These are phyloP conservation scores for Parapsyche elsis DNA, from an alignment of 1,140 invertebrate species.

Conservation along the genomic window DNA sequence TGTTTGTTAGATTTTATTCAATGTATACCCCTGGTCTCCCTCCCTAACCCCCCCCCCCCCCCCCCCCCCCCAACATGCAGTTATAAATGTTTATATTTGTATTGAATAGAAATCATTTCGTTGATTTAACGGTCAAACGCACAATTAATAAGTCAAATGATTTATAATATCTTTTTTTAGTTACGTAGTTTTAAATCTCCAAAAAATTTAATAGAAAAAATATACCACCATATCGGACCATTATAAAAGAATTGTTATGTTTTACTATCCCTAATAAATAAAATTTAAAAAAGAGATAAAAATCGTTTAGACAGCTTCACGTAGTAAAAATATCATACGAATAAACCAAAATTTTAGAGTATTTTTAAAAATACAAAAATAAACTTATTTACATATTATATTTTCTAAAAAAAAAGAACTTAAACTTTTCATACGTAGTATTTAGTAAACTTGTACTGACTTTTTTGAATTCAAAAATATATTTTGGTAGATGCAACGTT, in stretches of 20 bases:
- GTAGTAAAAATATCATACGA: no score
- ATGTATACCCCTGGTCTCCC: neutral
- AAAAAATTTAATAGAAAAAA: no score
- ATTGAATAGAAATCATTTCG: neutral
- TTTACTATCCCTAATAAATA: neutral
- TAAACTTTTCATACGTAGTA: constrained; percentile 10
- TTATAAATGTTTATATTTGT: neutral
- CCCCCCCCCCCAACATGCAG: neutral
- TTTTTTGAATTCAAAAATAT: constrained; percentile 14
- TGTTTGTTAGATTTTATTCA: constrained; percentile 29
- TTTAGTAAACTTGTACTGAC: constrained; percentile 7
- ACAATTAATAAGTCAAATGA: neutral
- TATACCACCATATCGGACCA: neutral
- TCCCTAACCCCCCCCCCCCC: no score
- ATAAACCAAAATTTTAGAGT: neutral
- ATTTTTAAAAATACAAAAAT: constrained; percentile 7
- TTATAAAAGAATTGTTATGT: neutral
- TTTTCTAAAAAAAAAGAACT: constrained; percentile 25
- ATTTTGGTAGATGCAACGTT: constrained; percentile 15
- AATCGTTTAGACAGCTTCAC: neutral
- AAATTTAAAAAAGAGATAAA: neutral
- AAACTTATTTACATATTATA: constrained; percentile 10
- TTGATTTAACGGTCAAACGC: neutral
- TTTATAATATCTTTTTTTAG: no score
- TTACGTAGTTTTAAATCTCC: no score